Percentiles rank a stretch among this genome's conserved stretches.
These are phyloP conservation scores for Notolabrus celidotus DNA, from an alignment of 2,797 vertebrate species.

Conservation along the genomic window DNA sequence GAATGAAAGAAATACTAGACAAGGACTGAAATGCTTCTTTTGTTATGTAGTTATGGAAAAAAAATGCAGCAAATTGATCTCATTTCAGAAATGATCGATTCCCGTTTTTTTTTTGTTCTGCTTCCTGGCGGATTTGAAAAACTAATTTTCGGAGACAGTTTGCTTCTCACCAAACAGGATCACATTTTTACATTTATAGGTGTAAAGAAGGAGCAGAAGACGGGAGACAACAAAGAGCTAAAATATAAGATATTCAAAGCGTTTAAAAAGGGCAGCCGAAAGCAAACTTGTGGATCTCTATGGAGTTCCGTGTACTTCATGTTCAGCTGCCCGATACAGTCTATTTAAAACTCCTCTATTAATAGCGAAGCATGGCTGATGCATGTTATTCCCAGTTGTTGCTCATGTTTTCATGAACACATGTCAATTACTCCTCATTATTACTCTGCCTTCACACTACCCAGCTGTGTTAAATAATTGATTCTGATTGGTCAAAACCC, in stretches of 20 bases:
- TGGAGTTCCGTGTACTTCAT: no score
- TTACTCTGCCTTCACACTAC: background rate
- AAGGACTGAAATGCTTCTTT: slow-evolving; percentile 29
- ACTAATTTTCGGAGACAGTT: slow-evolving; percentile 5
- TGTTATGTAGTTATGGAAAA: slow-evolving; percentile 25
- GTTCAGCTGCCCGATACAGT: slow-evolving; percentile 19
- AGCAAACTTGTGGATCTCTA: slow-evolving; percentile 5
- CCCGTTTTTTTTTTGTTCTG: slow-evolving; percentile 28
- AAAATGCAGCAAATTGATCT: slow-evolving; percentile 54
- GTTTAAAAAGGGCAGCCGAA: slow-evolving; percentile 10
- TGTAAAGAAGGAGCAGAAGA: slow-evolving; percentile 3
- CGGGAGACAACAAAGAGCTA: slow-evolving; percentile 1
- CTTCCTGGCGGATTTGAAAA: slow-evolving; percentile 40
- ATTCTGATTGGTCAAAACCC: no score
- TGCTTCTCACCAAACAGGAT: slow-evolving; percentile 19
- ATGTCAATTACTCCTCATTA: slow-evolving; percentile 15
- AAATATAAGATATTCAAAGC: no score
- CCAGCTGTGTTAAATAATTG: no score
- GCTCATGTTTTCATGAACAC: slow-evolving; percentile 20
- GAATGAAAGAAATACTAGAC: slow-evolving; percentile 12
- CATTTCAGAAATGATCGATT: slow-evolving; percentile 58
- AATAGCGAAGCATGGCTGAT: slow-evolving; percentile 18
- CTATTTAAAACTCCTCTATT: slow-evolving; percentile 20
- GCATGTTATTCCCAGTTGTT: slow-evolving; percentile 23
- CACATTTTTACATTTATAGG: slow-evolving; percentile 23